These are phyloP conservation scores for Zaprionus bogoriensis DNA, from an alignment of 2,888 invertebrate species.

Conservation along the genomic window DNA sequence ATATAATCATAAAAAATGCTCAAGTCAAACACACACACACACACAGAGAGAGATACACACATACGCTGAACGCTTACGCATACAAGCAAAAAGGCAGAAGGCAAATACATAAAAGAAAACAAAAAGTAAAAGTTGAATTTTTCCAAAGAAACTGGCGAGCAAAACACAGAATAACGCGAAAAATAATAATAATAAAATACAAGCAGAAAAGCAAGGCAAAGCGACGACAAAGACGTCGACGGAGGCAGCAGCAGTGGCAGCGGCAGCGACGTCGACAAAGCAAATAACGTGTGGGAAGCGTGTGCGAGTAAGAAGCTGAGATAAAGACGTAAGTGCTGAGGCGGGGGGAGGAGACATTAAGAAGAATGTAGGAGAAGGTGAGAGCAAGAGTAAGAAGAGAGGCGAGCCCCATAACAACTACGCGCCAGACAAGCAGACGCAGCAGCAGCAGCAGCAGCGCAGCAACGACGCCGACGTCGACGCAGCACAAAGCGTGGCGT, in stretches of 20 bases:
- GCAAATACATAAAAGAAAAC: slow-evolving; percentile 65
- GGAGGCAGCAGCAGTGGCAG: slow-evolving; percentile 21
- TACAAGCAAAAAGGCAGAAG: slow-evolving; percentile 41
- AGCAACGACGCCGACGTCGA: slow-evolving; percentile 23
- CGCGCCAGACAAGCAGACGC: slow-evolving; percentile 66
- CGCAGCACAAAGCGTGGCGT: slow-evolving; percentile 43
- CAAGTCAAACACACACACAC: slow-evolving; percentile 43
- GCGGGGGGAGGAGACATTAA: not conserved
- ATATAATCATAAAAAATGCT: slow-evolving; percentile 71
- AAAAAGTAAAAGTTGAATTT: slow-evolving; percentile 79
- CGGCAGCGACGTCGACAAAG: slow-evolving; percentile 49
- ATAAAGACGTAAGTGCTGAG: slow-evolving; percentile 44
- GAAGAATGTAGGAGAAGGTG: slow-evolving; percentile 1
- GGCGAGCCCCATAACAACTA: slow-evolving; percentile 49
- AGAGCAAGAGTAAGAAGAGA: slow-evolving; percentile 15
- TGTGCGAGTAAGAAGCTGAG: slow-evolving; percentile 53
- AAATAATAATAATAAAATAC: slow-evolving; percentile 78
- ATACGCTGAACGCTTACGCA: too few species aligned
- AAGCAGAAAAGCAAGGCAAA: slow-evolving; percentile 54
- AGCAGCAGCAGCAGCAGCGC: slow-evolving; percentile 32
- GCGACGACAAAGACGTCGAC: slow-evolving; percentile 26
- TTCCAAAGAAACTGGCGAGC: slow-evolving; percentile 77
- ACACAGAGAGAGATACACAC: slow-evolving; percentile 38
- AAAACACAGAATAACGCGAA: slow-evolving; percentile 78
- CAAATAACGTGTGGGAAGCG: slow-evolving; percentile 65